Conservation (phyloP, 53 echinoderm and acorn worm species). For the Mesocentrotus franciscanus region DNA sequence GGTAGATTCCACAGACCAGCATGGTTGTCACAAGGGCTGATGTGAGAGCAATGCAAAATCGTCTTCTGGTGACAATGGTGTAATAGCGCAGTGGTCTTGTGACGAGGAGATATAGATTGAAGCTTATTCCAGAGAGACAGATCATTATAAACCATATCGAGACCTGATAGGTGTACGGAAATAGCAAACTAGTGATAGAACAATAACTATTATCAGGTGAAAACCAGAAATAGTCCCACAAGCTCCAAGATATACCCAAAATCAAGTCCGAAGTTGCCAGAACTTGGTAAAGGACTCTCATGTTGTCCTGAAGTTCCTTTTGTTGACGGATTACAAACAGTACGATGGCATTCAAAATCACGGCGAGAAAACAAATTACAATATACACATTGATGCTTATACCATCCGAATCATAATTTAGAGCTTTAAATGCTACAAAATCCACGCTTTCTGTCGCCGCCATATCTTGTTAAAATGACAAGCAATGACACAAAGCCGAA, state of each 20-base stretch:
- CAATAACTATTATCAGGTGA: neutral
- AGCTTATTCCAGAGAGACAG: neutral
- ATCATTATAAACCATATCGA: neutral
- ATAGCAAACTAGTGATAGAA: neutral
- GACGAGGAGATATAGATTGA: constrained; percentile 8
- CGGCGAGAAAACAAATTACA: neutral
- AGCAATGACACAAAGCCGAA: no score
- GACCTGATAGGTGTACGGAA: neutral
- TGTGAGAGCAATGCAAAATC: neutral
- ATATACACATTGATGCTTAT: neutral
- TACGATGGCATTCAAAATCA: neutral
- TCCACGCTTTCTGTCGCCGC: neutral
- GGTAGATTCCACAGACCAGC: neutral
- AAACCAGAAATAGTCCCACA: constrained; percentile 7
- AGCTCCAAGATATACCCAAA: neutral
- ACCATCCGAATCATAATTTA: neutral
- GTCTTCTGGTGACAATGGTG: neutral
- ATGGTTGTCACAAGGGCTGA: neutral
- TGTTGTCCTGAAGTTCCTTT: neutral
- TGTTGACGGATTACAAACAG: neutral
- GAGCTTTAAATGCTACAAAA: neutral
- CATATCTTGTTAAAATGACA: neutral
- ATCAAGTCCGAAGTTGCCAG: neutral
- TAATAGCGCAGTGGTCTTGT: constrained; percentile 15
- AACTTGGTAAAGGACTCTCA: neutral